Evolutionary conservation across 2,113 vertebrate genomes (phyloP).

Genomic region (Cyprinodon variegatus): DNA sequence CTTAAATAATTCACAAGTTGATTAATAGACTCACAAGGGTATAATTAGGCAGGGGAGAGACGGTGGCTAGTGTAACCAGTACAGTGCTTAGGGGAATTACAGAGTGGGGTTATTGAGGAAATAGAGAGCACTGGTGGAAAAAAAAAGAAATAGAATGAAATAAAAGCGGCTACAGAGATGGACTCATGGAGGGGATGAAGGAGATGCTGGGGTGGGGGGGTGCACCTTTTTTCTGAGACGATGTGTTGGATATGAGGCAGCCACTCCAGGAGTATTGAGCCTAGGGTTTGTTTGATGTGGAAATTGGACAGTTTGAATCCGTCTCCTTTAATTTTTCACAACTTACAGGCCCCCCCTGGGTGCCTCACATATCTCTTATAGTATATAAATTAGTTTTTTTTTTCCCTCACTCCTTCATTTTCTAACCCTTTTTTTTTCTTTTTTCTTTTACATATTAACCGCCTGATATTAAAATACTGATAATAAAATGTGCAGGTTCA

Average conservation of each 20-base stretch:
- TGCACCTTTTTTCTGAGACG: conserved; percentile 83
- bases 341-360: conserved; percentile 93
- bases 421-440: conserved; percentile 25
- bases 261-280: conserved; percentile 94
- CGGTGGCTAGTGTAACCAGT: conserved; percentile 93
- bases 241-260: conserved; percentile 89
- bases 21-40: conserved; percentile 99
- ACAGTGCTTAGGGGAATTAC: conserved; percentile 96
- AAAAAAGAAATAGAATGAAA: conserved; percentile 41
- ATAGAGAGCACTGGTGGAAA: conserved; percentile 75
- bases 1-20: conserved; percentile 99
- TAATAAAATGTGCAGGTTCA: conserved; percentile 62
- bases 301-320: conserved; percentile 99
- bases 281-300: conserved; percentile 98
- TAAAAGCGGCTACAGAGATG: conserved; percentile 78
- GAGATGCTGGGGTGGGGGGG: conserved; percentile 53
- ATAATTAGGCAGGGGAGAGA: conserved; percentile 99
- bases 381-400: conserved; percentile 84
- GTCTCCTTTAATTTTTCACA: conserved; percentile 99
- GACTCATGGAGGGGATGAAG: conserved; percentile 73
- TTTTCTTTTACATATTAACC: conserved; percentile 55
- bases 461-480: not conserved
- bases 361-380: conserved; percentile 90
- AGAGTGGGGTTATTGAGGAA: conserved; percentile 85
- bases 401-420: conserved; percentile 77